These are phyloP conservation scores for Chromis chromis DNA, from an alignment of 2,797 vertebrate genomes.

Conservation along the genomic window DNA sequence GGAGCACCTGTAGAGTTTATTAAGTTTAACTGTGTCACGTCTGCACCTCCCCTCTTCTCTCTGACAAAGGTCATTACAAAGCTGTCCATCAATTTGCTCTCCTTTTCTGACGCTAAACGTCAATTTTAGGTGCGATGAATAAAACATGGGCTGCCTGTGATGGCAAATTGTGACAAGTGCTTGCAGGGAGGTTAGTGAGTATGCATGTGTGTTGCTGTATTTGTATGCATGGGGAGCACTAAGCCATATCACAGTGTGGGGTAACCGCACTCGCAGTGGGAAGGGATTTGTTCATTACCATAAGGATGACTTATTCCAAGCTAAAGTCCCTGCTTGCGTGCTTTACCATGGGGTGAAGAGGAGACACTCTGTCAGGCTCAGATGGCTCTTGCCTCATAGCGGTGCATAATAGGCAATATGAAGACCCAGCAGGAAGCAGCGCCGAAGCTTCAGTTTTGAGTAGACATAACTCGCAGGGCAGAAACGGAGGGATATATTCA, in stretches of 20 bases:
- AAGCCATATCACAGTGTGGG: conserved; percentile 61
- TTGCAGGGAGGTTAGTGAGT: conserved; percentile 23
- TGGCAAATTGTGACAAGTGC: conserved; percentile 27
- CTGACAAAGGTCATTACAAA: conserved; percentile 35
- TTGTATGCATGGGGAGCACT: conserved; percentile 26
- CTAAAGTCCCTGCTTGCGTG: conserved; percentile 40
- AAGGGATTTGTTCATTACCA: conserved; percentile 67
- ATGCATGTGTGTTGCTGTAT: conserved; percentile 33
- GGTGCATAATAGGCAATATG: conserved; percentile 57
- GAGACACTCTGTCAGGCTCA: conserved; percentile 33
- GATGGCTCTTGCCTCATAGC: conserved; percentile 54
- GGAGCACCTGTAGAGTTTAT: conserved; percentile 23
- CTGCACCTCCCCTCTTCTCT: conserved; percentile 15
- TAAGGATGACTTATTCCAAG: conserved; percentile 58
- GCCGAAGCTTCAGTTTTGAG: conserved; percentile 5
- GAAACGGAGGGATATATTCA: conserved; percentile 19
- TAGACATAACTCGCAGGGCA: conserved; percentile 7
- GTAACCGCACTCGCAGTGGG: conserved; percentile 62
- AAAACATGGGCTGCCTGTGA: conserved; percentile 55
- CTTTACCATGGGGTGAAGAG: conserved; percentile 45
- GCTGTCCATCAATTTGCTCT: conserved; percentile 39
- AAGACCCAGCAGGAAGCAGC: conserved; percentile 58
- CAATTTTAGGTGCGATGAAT: conserved; percentile 55
- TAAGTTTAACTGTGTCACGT: conserved; percentile 10
- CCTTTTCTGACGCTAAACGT: conserved; percentile 49